These are phyloP conservation scores for Agrochola circellaris DNA, from an alignment of 2,888 invertebrate species.

Conservation along the genomic window DNA sequence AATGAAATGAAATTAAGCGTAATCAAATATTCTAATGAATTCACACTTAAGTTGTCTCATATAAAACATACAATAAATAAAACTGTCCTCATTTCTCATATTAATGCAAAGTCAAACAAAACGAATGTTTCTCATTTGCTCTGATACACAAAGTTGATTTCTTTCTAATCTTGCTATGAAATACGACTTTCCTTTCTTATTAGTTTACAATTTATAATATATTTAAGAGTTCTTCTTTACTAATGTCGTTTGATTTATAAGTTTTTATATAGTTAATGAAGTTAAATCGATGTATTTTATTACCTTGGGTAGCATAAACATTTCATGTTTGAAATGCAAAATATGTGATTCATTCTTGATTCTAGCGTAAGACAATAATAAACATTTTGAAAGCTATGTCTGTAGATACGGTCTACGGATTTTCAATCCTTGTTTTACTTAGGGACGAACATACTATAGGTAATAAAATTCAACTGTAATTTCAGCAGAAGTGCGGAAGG, in stretches of 20 bases:
- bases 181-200: conserved; percentile 27
- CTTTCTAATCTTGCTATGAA: conserved; percentile 26
- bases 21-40: conserved; percentile 52
- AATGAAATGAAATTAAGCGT: conserved; percentile 29
- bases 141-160: conserved; percentile 15
- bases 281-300: conserved; percentile 21
- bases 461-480: background rate
- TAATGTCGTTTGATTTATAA: conserved; percentile 24
- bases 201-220: conserved; percentile 29
- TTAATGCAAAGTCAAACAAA: conserved; percentile 19
- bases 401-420: background rate
- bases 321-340: conserved; percentile 3
- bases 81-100: conserved; percentile 12
- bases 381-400: background rate
- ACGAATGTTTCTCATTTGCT: conserved; percentile 27
- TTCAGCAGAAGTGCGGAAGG: background rate
- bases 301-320: background rate
- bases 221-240: conserved; percentile 10
- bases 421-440: background rate
- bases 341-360: background rate
- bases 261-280: conserved; percentile 14
- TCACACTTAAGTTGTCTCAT: conserved; percentile 21
- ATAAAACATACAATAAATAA: conserved; percentile 35
- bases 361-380: background rate
- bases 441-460: background rate